Conservation (phyloP, 2,888 invertebrate species). For the Tricholauxania praeusta region DNA sequence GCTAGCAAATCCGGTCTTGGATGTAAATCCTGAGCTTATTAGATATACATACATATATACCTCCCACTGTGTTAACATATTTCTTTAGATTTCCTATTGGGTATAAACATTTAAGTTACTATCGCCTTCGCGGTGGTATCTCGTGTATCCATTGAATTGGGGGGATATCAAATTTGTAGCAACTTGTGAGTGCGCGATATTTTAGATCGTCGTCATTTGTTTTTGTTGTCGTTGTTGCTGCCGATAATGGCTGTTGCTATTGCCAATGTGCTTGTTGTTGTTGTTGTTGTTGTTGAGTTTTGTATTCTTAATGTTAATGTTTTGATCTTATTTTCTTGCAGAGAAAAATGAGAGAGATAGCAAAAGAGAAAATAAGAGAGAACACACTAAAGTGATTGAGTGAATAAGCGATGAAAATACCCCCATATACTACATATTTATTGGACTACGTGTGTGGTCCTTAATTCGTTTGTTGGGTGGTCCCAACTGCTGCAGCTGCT, state of each 20-base stretch:
- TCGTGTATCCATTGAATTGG: constrained; percentile 1
- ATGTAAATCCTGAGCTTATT: no score
- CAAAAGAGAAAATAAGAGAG: not conserved
- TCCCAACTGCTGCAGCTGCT: not conserved
- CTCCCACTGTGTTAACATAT: no score
- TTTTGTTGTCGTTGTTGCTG: constrained; percentile 31
- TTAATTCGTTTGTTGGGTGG: constrained; percentile 34
- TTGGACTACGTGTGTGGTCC: constrained; percentile 27
- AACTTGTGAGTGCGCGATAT: constrained; percentile 21
- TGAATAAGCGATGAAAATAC: not conserved
- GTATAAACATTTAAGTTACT: no score
- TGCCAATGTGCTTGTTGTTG: constrained; percentile 52
- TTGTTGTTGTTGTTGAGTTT: constrained; percentile 30
- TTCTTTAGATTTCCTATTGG: constrained; percentile 48
- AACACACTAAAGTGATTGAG: not conserved
- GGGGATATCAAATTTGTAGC: constrained; percentile 19
- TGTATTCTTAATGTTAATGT: constrained; percentile 45
- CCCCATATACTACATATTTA: constrained; percentile 7
- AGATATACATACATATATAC: no score
- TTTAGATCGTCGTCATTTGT: not conserved
- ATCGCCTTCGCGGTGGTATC: constrained; percentile 12
- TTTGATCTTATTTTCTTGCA: not conserved
- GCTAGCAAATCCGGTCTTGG: no score
- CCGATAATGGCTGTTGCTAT: constrained; percentile 40
- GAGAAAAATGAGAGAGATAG: not conserved